phyloP scores from a whole-genome alignment of 2,113 vertebrate genomes.

The Equus przewalskii region DNA sequence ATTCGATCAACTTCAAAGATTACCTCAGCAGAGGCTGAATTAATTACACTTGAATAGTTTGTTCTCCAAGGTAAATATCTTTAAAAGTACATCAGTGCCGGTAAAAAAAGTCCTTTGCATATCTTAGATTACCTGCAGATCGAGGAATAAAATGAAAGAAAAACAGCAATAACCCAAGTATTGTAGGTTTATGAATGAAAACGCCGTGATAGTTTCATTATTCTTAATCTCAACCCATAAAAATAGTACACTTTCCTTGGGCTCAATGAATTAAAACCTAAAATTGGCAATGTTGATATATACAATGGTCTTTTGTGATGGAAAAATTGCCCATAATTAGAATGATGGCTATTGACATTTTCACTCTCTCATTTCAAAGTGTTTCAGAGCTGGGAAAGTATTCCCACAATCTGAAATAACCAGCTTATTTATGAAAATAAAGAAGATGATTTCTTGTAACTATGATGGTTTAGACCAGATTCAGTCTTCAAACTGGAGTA shows the following conservation, averaged over 20 bases:
- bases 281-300: background rate
- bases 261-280: background rate
- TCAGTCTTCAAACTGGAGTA: background rate
- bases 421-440: background rate
- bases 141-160: background rate
- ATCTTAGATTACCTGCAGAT: background rate
- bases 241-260: background rate
- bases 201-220: background rate
- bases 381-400: background rate
- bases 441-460: background rate
- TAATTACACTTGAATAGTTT: constrained; percentile 67
- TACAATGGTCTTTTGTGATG: background rate
- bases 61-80: constrained; percentile 54
- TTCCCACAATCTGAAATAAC: background rate
- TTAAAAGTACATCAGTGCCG: background rate
- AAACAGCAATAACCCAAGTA: background rate
- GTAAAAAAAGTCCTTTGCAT: background rate
- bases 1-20: constrained; percentile 67
- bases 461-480: background rate
- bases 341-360: background rate
- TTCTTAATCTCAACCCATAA: background rate
- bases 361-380: background rate
- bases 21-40: constrained; percentile 46
- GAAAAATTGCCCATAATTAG: background rate
- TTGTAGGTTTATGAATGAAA: background rate